Percentiles rank a stretch among this genome's conserved stretches.
Evolutionary conservation across 1,140 invertebrate genomes (phyloP).

Genomic region (Drosophila arizonae): DNA sequence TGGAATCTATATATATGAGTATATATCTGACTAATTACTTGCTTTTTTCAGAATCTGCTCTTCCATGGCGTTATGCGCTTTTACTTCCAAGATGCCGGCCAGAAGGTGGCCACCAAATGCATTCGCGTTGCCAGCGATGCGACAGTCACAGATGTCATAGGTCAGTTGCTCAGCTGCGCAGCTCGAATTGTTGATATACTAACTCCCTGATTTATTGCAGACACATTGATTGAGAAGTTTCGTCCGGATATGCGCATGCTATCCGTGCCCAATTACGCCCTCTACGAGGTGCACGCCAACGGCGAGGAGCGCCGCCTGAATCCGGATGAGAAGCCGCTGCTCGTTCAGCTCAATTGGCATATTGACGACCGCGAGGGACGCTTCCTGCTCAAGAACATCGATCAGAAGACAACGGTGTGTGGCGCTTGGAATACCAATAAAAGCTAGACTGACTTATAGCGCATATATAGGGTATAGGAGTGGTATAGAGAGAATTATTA

Average conservation of each 20-base stretch:
- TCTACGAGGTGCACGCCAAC: conserved; percentile 99
- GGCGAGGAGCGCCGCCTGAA: conserved; percentile 96
- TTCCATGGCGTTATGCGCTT: conserved; percentile 99
- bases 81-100: conserved; percentile 98
- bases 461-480: no score
- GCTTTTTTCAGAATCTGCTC: conserved; percentile 92
- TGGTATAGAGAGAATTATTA: no score
- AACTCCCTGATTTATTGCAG: conserved; percentile 14
- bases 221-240: conserved; percentile 98
- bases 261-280: conserved; percentile 96
- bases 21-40: not conserved
- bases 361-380: conserved; percentile 98
- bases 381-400: conserved; percentile 95
- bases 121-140: conserved; percentile 98
- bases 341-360: conserved; percentile 99
- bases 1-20: not conserved
- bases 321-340: conserved; percentile 95
- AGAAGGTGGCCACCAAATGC: conserved; percentile 99
- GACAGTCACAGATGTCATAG: conserved; percentile 95
- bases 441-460: not conserved
- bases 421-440: not conserved
- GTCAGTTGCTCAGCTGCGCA: conserved; percentile 18
- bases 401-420: conserved; percentile 89
- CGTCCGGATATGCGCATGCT: conserved; percentile 99
- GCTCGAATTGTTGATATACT: not conserved